Conservation (phyloP, 2,888 invertebrate species). For the Junonia oenone region DNA sequence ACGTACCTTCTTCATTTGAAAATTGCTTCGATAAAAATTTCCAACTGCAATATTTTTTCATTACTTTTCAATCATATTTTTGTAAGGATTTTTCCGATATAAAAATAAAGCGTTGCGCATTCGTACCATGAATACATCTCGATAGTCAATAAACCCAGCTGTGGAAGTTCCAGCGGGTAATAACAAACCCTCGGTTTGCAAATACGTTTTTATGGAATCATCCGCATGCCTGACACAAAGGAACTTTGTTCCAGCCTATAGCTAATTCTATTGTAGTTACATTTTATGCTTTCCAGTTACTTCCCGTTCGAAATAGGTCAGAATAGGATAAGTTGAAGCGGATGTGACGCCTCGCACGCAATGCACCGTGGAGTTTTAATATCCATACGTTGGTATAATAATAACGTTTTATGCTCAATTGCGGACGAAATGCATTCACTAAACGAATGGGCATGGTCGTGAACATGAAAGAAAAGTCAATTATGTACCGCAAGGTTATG, state of each 20-base stretch:
- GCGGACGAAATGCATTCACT: neutral
- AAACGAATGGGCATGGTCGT: neutral
- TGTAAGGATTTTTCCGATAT: too few relatives aligned
- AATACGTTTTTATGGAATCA: neutral
- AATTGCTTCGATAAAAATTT: too few relatives aligned
- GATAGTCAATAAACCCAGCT: neutral
- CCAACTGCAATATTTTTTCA: too few relatives aligned
- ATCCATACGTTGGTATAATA: conserved; percentile 10
- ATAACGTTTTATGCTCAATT: conserved; percentile 3
- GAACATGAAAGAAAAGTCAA: neutral
- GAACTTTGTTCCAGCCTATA: neutral
- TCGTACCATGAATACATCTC: neutral
- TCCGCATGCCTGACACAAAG: neutral
- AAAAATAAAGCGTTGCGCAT: too few relatives aligned
- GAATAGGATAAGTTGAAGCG: conserved; percentile 25
- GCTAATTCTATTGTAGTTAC: conserved; percentile 9
- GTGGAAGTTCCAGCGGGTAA: neutral
- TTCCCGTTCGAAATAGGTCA: conserved; percentile 26
- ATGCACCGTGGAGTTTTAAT: conserved; percentile 12
- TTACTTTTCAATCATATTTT: too few relatives aligned
- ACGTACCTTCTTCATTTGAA: too few relatives aligned
- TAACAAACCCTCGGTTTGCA: neutral
- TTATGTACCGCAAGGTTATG: neutral
- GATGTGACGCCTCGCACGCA: conserved; percentile 14
- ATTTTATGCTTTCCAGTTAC: conserved; percentile 4